Evolutionary conservation across 2,888 invertebrate genomes (phyloP).

Genomic region (Caenorhabditis afra): DNA sequence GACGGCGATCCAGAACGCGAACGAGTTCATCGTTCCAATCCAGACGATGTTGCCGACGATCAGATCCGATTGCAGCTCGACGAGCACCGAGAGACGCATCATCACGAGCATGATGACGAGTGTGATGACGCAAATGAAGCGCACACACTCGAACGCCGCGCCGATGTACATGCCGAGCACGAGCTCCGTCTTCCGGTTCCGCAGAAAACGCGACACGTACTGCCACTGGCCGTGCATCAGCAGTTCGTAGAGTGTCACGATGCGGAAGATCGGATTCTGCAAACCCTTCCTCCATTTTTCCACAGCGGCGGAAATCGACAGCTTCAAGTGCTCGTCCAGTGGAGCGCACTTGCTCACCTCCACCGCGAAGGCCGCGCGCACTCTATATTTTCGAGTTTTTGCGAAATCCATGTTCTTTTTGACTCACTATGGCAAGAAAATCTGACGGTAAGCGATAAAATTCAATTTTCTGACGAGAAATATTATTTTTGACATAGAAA

Average conservation of each 20-base stretch:
- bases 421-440: no score
- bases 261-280: conserved; percentile 49
- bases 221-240: conserved; percentile 42
- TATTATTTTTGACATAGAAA: no score
- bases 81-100: conserved; percentile 22
- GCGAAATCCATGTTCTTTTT: no score
- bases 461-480: no score
- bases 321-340: no score
- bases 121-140: conserved; percentile 31
- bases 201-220: conserved; percentile 14
- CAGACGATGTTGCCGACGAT: conserved; percentile 32
- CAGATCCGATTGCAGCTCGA: neutral
- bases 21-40: conserved; percentile 22
- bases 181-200: conserved; percentile 14
- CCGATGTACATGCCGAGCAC: conserved; percentile 40
- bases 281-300: no score
- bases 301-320: no score
- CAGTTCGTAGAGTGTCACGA: conserved; percentile 46
- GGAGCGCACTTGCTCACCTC: no score
- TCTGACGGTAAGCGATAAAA: no score
- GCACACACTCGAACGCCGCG: conserved; percentile 30
- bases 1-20: conserved; percentile 23
- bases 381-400: no score
- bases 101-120: conserved; percentile 32
- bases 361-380: no score